Evolutionary conservation across 2,888 invertebrate genomes (phyloP), one percentile per base, ranked within the genome.

Genomic region (Drepana falcataria): DNA sequence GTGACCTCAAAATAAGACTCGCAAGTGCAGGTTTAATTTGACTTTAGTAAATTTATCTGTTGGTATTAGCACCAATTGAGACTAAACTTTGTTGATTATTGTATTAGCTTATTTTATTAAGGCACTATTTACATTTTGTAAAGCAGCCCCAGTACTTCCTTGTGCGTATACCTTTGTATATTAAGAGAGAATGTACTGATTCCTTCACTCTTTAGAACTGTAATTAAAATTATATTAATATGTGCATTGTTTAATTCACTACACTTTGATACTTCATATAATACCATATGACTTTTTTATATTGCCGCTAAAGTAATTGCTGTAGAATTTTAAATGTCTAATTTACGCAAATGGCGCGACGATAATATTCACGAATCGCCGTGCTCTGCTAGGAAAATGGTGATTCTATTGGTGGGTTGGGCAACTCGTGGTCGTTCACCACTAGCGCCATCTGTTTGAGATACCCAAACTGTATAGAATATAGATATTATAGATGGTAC

Each of bases 101-200:
- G 34, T 37, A 35, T 52, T 57, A 34, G 34, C 2, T 54, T 54
- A 47, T 55, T 52, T 56, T 47, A 57, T 55, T 55, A 53, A 53
- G 75, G 75, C 75, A 56, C 64, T 77, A 81, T 83, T 85, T 85
- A 83, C 82, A 52, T 41, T n/a, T 6, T 59, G 85, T 85, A 86
- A 88, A 84, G 79, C 64, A 66, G 79, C 79, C 72, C n/a, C 68
- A 59, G 75, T 80, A 77, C 87, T 90, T 88, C 72, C 89, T 90
- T 90, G 88, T 84, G 86, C 63, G 71, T 89, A 89, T 88, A 87
- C 73, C 57, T 2, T 21, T 60, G 73, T 88, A 87, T 88, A 90
- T 84, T 80, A 85, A 87, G 88, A 90, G 90, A 76, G 73, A 87
- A 87, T 70, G 86, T 72, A 66, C 77, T 75, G 73, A 81, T 55